These are phyloP conservation scores for Phyllotis vaccarum DNA, from an alignment of 2,797 vertebrate species.

Conservation along the genomic window DNA sequence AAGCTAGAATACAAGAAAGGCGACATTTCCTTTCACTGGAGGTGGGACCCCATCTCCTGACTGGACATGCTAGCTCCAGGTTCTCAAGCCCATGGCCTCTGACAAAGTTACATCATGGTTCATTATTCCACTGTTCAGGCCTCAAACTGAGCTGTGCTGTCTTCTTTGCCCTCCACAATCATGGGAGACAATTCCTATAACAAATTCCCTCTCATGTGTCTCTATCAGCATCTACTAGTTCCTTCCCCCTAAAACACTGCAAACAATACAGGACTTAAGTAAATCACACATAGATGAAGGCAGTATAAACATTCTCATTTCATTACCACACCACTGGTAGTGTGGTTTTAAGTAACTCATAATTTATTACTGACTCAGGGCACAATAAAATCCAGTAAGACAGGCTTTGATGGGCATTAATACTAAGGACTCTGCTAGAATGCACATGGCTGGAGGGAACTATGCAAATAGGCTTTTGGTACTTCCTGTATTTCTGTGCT, in stretches of 20 bases:
- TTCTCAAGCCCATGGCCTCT: background rate
- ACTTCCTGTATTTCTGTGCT: background rate
- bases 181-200: background rate
- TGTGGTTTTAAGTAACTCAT: conserved; percentile 18
- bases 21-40: background rate
- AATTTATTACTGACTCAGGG: background rate
- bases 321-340: background rate
- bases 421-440: background rate
- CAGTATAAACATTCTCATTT: background rate
- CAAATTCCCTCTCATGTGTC: background rate
- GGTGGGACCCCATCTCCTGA: background rate
- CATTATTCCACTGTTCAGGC: background rate
- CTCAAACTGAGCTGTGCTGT: background rate
- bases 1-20: background rate
- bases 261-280: background rate
- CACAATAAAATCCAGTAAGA: background rate
- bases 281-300: background rate
- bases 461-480: conserved; percentile 5
- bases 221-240: background rate
- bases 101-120: background rate
- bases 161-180: background rate
- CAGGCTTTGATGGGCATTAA: background rate
- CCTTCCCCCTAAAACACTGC: background rate
- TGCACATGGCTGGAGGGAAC: background rate
- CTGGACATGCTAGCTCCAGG: background rate